Evolutionary conservation across 2,797 vertebrate species (phyloP), one percentile per base, ranked within the genome.

Genomic region (Enteromius viviparus): DNA sequence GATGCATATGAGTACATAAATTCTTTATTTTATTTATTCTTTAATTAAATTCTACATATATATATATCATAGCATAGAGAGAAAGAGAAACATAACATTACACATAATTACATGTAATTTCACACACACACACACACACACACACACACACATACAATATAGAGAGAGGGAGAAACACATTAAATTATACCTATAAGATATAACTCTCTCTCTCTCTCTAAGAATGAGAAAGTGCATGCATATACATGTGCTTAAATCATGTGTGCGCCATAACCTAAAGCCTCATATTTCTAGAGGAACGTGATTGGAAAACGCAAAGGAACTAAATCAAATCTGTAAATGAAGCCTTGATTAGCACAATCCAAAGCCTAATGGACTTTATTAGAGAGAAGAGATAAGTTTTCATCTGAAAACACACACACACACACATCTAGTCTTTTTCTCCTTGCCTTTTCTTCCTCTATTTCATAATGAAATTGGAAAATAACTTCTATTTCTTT

Each of bases 401-500:
- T 82, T 75, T 77, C 51, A 32, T 32, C 17, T 12, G 11, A 5
- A 45, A 21, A 42, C 0, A 69, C 10, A 40, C 64, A 65, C 62
- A 32, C 62, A 65, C 62, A 17, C 62, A 34, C 58, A 89, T 85
- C 86, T 87, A 76, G 84, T 47, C 23, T 53, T 37, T n/a, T 42
- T 29, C n/a, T 32, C 5, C 19, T 19, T 23, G 9, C 23, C 45
- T 26, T 60, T 49, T 55, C 71, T 53, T 29, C 14, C 2, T 45
- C 76, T 29, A 66, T 80, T 84, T 87, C 80, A 92, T 87, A 89
- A 92, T 92, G 88, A 92, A 93, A 94, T 91, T 91, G 93, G 92
- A 94, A 94, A 95, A 94, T 93, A 95, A 93, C 90, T 92, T 92
- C 89, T 90, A 93, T 93, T 95, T 93, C 93, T 94, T 94, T 92